Percentiles rank a stretch among this genome's conserved stretches.
Evolutionary conservation across 2,888 invertebrate genomes (phyloP).

Genomic region (Tortrix viridana): DNA sequence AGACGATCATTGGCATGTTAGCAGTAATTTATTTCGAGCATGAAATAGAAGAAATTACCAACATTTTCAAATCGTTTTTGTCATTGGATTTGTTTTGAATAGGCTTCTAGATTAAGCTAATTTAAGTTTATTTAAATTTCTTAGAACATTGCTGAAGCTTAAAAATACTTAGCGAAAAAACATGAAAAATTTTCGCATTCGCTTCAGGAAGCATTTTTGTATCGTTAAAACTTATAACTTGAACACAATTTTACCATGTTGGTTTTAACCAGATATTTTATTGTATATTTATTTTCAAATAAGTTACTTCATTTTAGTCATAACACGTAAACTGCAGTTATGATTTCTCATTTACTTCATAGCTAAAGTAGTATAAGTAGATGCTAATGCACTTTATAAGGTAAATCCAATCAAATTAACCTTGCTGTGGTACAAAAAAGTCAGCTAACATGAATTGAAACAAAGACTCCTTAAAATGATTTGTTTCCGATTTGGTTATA

Average conservation of each 20-base stretch:
- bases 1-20: slow-evolving; percentile 30
- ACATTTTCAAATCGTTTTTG: neutral
- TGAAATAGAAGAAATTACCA: slow-evolving; percentile 5
- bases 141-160: neutral
- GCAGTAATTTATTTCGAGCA: slow-evolving; percentile 17
- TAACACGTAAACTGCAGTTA: too few relatives aligned
- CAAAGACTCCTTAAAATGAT: too few relatives aligned
- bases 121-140: neutral
- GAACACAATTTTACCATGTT: too few relatives aligned
- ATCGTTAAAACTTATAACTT: too few relatives aligned
- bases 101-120: neutral
- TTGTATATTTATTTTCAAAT: too few relatives aligned
- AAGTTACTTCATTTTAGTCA: too few relatives aligned
- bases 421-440: too few relatives aligned
- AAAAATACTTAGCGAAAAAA: neutral
- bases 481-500: too few relatives aligned
- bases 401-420: neutral
- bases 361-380: slow-evolving; percentile 10
- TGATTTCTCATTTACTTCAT: neutral
- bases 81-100: neutral
- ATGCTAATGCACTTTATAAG: neutral
- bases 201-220: too few relatives aligned
- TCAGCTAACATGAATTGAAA: too few relatives aligned
- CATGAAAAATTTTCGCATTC: neutral
- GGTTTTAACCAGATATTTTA: too few relatives aligned